phyloP scores from a whole-genome alignment of 2,113 vertebrate species.

The Pluvianellus socialis region DNA sequence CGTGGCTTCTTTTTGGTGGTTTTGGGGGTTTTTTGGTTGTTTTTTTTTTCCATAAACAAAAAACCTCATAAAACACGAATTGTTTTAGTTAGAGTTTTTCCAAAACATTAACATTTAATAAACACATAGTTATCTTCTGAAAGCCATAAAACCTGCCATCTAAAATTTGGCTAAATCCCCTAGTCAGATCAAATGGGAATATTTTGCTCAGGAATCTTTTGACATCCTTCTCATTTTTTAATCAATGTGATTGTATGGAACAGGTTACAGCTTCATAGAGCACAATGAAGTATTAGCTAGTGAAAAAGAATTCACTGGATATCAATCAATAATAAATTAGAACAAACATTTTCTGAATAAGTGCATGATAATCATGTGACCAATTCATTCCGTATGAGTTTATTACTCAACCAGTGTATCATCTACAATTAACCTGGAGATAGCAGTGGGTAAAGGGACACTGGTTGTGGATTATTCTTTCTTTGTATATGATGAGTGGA shows the following conservation, averaged over 20 bases:
- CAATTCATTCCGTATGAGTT: background rate
- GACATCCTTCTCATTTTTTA: slow-evolving; percentile 1
- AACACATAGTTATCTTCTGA: background rate
- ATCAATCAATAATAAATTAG: slow-evolving; percentile 40
- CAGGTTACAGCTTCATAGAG: background rate
- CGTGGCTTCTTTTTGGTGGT: background rate
- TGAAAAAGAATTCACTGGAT: slow-evolving; percentile 7
- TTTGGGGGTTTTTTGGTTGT: no score
- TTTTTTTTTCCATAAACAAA: background rate
- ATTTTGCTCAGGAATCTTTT: slow-evolving; percentile 3
- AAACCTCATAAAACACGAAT: background rate
- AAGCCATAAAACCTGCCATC: background rate
- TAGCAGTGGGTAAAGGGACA: background rate
- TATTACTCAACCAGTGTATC: background rate
- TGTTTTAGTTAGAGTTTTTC: background rate
- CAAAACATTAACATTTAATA: background rate
- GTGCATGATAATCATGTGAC: background rate
- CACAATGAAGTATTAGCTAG: background rate
- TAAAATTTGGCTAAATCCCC: background rate
- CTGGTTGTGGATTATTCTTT: background rate
- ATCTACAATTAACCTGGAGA: background rate
- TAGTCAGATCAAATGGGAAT: background rate
- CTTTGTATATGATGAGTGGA: background rate
- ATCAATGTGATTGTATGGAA: background rate
- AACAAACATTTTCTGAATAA: slow-evolving; percentile 38